These are phyloP conservation scores for Cantharis rustica DNA, from an alignment of 2,888 invertebrate genomes.

Conservation along the genomic window DNA sequence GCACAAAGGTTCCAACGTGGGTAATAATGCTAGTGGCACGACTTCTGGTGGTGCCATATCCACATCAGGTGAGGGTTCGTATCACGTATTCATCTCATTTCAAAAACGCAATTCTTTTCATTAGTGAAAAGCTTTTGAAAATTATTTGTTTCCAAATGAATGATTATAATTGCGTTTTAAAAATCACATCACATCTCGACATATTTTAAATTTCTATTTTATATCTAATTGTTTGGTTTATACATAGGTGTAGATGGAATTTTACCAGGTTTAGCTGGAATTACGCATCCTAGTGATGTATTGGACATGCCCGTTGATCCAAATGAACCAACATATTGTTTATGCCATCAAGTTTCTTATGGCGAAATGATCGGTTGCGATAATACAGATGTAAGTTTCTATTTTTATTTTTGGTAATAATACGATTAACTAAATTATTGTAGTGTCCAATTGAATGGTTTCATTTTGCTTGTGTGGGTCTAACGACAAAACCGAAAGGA, in stretches of 20 bases:
- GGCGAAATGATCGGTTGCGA: constrained; percentile 98
- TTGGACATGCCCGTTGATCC: constrained; percentile 94
- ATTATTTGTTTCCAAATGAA: neutral
- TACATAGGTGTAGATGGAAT: constrained; percentile 52
- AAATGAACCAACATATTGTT: constrained; percentile 97
- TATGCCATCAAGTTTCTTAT: constrained; percentile 96
- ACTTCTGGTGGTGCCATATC: constrained; percentile 50
- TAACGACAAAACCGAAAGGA: constrained; percentile 91
- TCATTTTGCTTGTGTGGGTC: constrained; percentile 91
- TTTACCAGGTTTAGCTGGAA: constrained; percentile 61
- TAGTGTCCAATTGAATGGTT: constrained; percentile 93
- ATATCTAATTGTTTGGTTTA: constrained; percentile 18
- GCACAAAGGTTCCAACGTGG: constrained; percentile 58
- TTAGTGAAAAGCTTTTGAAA: neutral
- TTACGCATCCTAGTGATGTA: constrained; percentile 86
- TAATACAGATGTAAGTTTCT: constrained; percentile 75
- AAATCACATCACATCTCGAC: neutral
- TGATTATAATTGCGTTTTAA: neutral
- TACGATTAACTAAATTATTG: constrained; percentile 38
- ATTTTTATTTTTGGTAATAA: neutral
- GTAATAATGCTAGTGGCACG: constrained; percentile 40
- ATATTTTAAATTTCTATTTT: neutral
- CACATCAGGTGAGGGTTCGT: constrained; percentile 55
- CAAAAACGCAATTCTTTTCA: neutral
- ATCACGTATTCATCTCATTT: constrained; percentile 41